phyloP scores from a whole-genome alignment of 2,113 vertebrate genomes.

The Smithornis capensis region DNA sequence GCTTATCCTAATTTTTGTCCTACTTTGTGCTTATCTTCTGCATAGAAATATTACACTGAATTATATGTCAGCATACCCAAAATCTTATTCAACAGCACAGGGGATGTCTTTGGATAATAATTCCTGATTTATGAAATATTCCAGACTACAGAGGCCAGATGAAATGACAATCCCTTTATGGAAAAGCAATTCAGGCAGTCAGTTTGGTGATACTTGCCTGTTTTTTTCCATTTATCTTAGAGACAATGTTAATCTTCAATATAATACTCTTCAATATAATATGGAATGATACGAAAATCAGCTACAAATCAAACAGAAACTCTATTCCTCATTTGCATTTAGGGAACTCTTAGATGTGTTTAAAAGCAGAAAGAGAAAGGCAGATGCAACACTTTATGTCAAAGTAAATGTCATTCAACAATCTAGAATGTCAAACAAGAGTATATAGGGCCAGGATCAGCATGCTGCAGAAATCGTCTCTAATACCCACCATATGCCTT shows the following conservation, averaged over 20 bases:
- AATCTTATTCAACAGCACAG: not conserved
- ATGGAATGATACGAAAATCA: not conserved
- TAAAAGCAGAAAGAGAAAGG: not conserved
- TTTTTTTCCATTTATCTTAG: not conserved
- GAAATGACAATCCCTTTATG: not conserved
- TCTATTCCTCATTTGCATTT: not conserved
- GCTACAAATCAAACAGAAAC: not conserved
- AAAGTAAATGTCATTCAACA: conserved; percentile 14
- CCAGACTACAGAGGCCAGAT: not conserved
- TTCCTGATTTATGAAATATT: not conserved
- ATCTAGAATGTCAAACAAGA: conserved; percentile 1
- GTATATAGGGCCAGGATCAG: not conserved
- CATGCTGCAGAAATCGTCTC: conserved; percentile 17
- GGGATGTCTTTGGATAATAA: not conserved
- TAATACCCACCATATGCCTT: conserved; percentile 38
- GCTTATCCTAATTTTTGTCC: not conserved
- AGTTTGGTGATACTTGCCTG: not conserved
- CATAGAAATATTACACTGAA: not conserved
- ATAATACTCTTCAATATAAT: not conserved
- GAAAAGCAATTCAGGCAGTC: not conserved
- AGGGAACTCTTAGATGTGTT: not conserved
- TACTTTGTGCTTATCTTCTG: not conserved
- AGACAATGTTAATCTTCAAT: not conserved
- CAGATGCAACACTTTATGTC: not conserved
- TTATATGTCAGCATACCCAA: not conserved